Evolutionary conservation across 2,888 invertebrate species (phyloP).

Genomic region (Notodonta ziczac): DNA sequence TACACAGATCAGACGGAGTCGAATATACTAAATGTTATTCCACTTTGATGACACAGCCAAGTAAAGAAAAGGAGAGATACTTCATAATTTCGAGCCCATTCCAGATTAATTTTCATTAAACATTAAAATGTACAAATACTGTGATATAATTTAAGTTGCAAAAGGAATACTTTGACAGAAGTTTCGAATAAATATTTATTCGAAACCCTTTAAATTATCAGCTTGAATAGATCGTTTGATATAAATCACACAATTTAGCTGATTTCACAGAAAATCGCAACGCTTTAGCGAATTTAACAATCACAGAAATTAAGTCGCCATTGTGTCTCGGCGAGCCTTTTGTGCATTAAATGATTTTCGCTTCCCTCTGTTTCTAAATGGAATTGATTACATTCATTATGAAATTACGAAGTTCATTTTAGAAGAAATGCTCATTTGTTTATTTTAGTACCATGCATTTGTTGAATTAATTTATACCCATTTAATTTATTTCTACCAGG

Average conservation of each 20-base stretch:
- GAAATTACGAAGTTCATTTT: constrained; percentile 6
- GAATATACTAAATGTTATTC: constrained; percentile 16
- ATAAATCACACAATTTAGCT: constrained; percentile 39
- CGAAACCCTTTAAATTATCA: constrained; percentile 36
- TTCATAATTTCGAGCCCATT: constrained; percentile 14
- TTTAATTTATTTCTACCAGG: constrained; percentile 35
- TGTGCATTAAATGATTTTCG: constrained; percentile 42
- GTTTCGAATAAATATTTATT: constrained; percentile 33
- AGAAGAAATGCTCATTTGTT: background rate
- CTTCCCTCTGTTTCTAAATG: constrained; percentile 24
- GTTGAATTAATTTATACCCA: background rate
- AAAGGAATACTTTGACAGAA: constrained; percentile 18
- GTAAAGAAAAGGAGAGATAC: constrained; percentile 1
- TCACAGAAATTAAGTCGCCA: constrained; percentile 48
- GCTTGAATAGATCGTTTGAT: constrained; percentile 41
- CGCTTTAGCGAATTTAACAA: constrained; percentile 49
- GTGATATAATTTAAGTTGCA: constrained; percentile 22
- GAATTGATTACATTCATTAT: constrained; percentile 13
- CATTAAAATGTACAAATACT: constrained; percentile 17
- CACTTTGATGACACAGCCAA: constrained; percentile 13
- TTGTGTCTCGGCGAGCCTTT: constrained; percentile 47
- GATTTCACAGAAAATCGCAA: constrained; percentile 35
- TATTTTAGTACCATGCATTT: constrained; percentile 5
- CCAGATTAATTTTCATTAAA: constrained; percentile 15
- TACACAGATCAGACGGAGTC: constrained; percentile 10